These are phyloP conservation scores for Hyles vespertilio DNA, from an alignment of 1,140 invertebrate genomes.

Conservation along the genomic window DNA sequence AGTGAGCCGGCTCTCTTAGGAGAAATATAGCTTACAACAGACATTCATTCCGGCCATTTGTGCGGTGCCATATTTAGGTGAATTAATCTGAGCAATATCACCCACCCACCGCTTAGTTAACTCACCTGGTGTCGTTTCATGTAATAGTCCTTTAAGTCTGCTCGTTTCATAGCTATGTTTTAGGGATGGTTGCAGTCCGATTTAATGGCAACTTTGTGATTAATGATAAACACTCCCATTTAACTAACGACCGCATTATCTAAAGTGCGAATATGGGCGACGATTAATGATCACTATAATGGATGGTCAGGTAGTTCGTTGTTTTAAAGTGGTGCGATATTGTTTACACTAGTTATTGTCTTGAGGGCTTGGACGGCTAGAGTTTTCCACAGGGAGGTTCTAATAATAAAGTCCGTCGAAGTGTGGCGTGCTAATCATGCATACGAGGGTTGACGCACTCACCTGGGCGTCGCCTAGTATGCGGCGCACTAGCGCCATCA, in stretches of 20 bases:
- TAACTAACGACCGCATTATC: conserved; percentile 3
- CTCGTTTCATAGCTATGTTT: conserved; percentile 18
- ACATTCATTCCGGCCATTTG: conserved; percentile 26
- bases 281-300: background rate
- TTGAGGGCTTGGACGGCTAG: background rate
- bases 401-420: conserved; percentile 21
- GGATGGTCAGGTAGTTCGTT: background rate
- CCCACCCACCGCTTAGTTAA: conserved; percentile 36
- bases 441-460: conserved; percentile 17
- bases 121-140: conserved; percentile 41
- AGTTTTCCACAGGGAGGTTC: background rate
- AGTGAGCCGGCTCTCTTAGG: too few relatives aligned
- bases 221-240: conserved; percentile 16
- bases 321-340: too few relatives aligned
- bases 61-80: conserved; percentile 30
- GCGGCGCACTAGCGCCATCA: conserved; percentile 75
- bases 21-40: conserved; percentile 13
- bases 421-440: conserved; percentile 25
- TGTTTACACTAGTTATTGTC: too few relatives aligned
- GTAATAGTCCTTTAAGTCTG: conserved; percentile 46
- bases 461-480: conserved; percentile 76
- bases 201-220: conserved; percentile 23
- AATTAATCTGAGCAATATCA: conserved; percentile 41
- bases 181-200: conserved; percentile 9
- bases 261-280: background rate